Evolutionary conservation across 2,888 invertebrate genomes (phyloP), one percentile per base, ranked within the genome.

Genomic region (Branchipolynoe longqiensis): DNA sequence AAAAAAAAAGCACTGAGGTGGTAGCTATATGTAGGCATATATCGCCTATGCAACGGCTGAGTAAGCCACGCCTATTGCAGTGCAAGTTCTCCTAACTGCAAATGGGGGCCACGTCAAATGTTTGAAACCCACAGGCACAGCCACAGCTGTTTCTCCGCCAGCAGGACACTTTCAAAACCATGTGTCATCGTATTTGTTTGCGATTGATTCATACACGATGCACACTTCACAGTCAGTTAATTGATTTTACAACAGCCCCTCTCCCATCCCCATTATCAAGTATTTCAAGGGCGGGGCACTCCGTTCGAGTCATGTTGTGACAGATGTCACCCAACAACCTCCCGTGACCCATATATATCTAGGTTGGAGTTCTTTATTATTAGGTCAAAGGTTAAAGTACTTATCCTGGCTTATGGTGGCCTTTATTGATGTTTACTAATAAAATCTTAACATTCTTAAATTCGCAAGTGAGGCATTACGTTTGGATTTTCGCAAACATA

Each of bases 251-350:
- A 62, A 62, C 14, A 69, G n/a, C n/a, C n/a, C n/a, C n/a, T n/a
- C 18, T 12, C 56, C 56, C 56, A 18, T 18, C 56, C 12, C 56
- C 56, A 54, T 54, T 54, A 18, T 18, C 56, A 54, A 54, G 56
- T 18, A 54, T 54, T 18, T 12, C 56, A 12, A 18, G 56, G 14
- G n/a, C n/a, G n/a, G n/a, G n/a, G n/a, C 58, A 58, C 58, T 25
- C 58, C 58, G n/a, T 18, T 18, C n/a, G 3, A 69, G 58, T 6
- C n/a, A 18, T 48, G 8, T 8, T 8, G 74, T 56, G 54, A 81
- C 81, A 81, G 54, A 48, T 81, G 81, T 38, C 33, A 81, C n/a
- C 28, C 8, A n/a, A n/a, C n/a, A n/a, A n/a, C n/a, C n/a, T n/a
- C n/a, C n/a, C n/a, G n/a, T n/a, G n/a, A n/a, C n/a, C n/a, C n/a